These are phyloP conservation scores for Pogonomyrmex barbatus DNA, from an alignment of 1,140 invertebrate genomes.

Conservation along the genomic window DNA sequence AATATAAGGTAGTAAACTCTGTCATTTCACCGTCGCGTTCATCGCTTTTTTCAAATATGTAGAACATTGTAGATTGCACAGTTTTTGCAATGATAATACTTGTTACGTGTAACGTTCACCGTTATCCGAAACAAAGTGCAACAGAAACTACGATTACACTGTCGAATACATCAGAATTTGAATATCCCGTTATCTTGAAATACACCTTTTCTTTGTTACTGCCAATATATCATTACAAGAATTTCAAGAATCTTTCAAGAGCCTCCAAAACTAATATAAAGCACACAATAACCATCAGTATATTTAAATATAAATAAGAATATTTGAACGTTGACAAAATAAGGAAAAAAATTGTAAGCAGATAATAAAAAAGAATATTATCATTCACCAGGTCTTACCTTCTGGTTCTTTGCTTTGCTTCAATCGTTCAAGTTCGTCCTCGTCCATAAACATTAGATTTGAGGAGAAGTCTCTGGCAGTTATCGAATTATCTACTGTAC, in stretches of 20 bases:
- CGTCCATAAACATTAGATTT: conserved; percentile 80
- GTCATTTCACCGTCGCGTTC: conserved; percentile 29
- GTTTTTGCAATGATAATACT: conserved; percentile 39
- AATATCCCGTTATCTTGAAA: conserved; percentile 39
- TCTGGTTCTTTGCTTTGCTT: conserved; percentile 51
- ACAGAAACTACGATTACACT: conserved; percentile 16
- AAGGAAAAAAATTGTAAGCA: conserved; percentile 8
- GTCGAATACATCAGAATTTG: conserved; percentile 19
- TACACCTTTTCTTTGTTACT: conserved; percentile 23
- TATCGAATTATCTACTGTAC: conserved; percentile 80
- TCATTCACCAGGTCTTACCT: conserved; percentile 46
- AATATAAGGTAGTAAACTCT: conserved; percentile 33
- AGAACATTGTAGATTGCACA: conserved; percentile 31
- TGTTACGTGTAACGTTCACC: conserved; percentile 41
- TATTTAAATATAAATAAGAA: neutral
- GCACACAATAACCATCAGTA: neutral
- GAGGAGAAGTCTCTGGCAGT: conserved; percentile 72
- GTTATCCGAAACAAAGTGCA: conserved; percentile 53
- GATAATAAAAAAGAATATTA: neutral
- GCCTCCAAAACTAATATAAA: conserved; percentile 8
- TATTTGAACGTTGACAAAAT: neutral
- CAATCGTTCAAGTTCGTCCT: conserved; percentile 79
- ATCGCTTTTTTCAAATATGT: conserved; percentile 30
- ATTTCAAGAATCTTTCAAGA: neutral
- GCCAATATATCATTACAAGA: neutral